Base-by-base conservation (phyloP, 2,888 invertebrate genomes). In the Lobophora halterata region DNA sequence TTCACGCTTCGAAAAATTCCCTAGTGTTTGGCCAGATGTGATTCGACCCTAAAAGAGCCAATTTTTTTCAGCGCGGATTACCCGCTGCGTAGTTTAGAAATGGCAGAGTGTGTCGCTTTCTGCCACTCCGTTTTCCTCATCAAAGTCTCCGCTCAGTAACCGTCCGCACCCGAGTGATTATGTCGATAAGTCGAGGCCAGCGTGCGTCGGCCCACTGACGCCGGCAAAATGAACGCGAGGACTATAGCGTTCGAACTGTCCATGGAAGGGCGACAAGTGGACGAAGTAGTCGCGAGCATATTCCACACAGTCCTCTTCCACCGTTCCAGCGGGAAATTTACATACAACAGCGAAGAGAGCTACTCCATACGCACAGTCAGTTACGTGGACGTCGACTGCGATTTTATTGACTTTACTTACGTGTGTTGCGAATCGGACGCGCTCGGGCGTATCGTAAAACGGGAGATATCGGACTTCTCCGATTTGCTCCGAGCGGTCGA, bases 341-440 rank as follows among this genome's bases (percentile, higher is more conserved):
- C 94, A 40, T 99, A 97, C 87, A 95, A 94, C 77, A 93, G 93
- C 71, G 97, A 98, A 80, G 95, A 95, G 62, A 96, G 94, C 79
- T 99, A 98, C 81, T 96, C 97, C 10, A 95, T 99, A 58, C 98
- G 98, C 30, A 96, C 97, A 1, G 92, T 99, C 34, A 98, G 98
- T 51, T 96, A 97, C 70, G 94, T 95, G 56, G 99, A 99, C 80
- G 96, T 98, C 18, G 97, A 98, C 80, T 99, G 99, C 88, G 97
- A 99, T 80, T 97, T 97, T 74, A 95, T 99, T 63, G 98, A 99
- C 83, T 94, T 98, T 74, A 98, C 98, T 3, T 99, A 99, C 83
- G 98, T 97, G 12, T 95, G 97, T 76, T 97, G 97, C 83, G 93
- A 95, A 50, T 97, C 97, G 16, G 90, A 92, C n/a, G 88, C 88